Conservation (phyloP, 2,888 invertebrate genomes). For the Heliconius cydno region DNA sequence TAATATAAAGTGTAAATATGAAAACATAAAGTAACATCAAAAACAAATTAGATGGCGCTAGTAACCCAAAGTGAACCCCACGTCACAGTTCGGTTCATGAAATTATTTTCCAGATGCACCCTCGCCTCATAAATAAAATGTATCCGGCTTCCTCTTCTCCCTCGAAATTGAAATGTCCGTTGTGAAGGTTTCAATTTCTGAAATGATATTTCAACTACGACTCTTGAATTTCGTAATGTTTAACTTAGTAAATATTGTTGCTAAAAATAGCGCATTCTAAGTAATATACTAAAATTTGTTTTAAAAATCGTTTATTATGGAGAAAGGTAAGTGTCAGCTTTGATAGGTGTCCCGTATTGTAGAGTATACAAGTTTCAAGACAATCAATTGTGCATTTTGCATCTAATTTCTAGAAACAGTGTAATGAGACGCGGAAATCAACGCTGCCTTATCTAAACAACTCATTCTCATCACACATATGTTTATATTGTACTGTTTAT, state of each 20-base stretch:
- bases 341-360: too few species aligned
- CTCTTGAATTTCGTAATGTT: neutral
- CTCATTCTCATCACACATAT: too few species aligned
- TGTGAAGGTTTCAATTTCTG: constrained; percentile 28
- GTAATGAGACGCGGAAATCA: neutral
- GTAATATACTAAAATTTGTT: neutral
- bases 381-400: neutral
- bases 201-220: constrained; percentile 26
- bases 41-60: constrained; percentile 28
- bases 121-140: constrained; percentile 27
- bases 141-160: constrained; percentile 28
- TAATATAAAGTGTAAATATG: neutral
- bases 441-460: neutral
- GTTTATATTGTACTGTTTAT: too few species aligned
- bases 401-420: neutral
- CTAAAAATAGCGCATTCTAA: neutral
- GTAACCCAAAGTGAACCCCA: neutral
- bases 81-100: constrained; percentile 3
- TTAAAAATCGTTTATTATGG: neutral
- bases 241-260: neutral
- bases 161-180: constrained; percentile 32
- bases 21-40: neutral
- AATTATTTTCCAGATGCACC: constrained; percentile 24
- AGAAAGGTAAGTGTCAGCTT: neutral
- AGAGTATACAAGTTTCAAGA: neutral